A percentile compares a stretch with the other conserved stretches of the same genome.
Evolutionary conservation across 2,888 invertebrate genomes (phyloP).

Genomic region (Napeogenes sylphis): DNA sequence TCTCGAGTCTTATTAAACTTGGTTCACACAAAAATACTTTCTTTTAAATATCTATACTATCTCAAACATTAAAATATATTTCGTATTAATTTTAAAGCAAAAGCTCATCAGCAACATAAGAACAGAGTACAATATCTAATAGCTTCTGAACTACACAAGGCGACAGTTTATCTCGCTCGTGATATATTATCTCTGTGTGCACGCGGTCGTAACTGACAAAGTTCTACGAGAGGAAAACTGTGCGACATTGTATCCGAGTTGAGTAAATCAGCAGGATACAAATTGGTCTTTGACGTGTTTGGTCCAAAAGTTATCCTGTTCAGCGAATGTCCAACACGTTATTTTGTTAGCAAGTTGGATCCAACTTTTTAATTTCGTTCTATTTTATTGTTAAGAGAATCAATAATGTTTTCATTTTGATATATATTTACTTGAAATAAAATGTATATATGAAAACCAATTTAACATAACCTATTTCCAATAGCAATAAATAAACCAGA

Average conservation of each 20-base stretch:
- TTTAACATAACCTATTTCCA: too few relatives aligned
- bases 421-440: too few relatives aligned
- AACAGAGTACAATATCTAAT: background rate
- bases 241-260: background rate
- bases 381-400: too few relatives aligned
- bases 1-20: too few relatives aligned
- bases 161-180: background rate
- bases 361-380: background rate
- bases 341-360: background rate
- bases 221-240: constrained; percentile 1
- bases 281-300: constrained; percentile 24
- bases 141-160: background rate
- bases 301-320: constrained; percentile 12
- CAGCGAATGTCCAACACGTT: too few relatives aligned
- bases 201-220: constrained; percentile 3
- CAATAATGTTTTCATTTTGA: too few relatives aligned
- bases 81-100: too few relatives aligned
- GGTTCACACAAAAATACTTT: too few relatives aligned
- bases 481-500: background rate
- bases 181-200: background rate
- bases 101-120: background rate
- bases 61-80: too few relatives aligned
- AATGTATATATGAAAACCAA: too few relatives aligned
- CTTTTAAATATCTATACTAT: too few relatives aligned
- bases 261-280: constrained; percentile 17